Conservation (phyloP, 2,797 vertebrate species). For the Synaphobranchus kaupii region DNA sequence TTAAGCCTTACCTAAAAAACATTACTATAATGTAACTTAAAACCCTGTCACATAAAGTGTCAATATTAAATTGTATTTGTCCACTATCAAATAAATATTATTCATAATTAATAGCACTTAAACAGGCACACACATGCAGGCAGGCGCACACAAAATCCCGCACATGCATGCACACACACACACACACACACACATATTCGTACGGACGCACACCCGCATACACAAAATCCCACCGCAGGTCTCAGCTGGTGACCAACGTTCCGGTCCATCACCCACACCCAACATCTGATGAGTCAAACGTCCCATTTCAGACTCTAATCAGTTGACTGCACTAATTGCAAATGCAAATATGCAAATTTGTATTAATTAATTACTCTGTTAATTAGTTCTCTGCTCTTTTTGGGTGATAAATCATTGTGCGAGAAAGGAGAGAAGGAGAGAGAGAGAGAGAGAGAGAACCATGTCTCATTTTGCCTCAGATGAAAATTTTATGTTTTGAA, state of each 20-base stretch:
- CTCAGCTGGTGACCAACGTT: conserved; percentile 88
- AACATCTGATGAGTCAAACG: conserved; percentile 96
- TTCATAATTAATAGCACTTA: neutral
- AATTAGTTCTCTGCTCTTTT: conserved; percentile 94
- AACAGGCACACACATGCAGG: neutral
- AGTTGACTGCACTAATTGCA: conserved; percentile 94
- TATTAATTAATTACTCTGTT: conserved; percentile 97
- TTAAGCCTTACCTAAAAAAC: neutral
- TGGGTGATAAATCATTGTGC: conserved; percentile 90
- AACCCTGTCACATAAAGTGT: neutral
- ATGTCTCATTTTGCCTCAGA: conserved; percentile 78
- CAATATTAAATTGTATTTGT: neutral
- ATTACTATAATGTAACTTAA: neutral
- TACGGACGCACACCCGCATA: neutral
- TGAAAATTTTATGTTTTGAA: conserved; percentile 82
- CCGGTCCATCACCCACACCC: conserved; percentile 85
- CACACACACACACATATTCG: neutral
- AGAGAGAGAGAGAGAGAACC: conserved; percentile 65
- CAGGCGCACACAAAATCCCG: neutral
- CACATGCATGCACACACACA: neutral
- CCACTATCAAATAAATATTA: neutral
- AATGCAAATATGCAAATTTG: conserved; percentile 98
- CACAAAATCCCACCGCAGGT: conserved; percentile 50
- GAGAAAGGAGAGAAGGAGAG: conserved; percentile 69
- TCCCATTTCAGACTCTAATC: conserved; percentile 93